Base-by-base conservation (phyloP, 2,888 invertebrate species). In the Anorthoa munda region DNA sequence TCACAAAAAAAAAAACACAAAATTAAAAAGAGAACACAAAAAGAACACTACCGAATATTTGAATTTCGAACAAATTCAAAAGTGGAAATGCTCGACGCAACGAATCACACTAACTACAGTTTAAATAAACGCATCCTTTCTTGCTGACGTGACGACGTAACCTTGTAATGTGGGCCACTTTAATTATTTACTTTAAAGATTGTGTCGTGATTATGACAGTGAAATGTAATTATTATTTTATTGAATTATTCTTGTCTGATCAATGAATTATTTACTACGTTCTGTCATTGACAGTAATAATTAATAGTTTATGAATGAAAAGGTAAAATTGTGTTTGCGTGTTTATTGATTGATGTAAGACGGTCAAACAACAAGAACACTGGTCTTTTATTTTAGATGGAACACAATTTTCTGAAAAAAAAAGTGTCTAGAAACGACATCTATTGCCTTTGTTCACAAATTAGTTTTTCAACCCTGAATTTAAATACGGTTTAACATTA, bases 81-180 rank as follows among this genome's bases (percentile, higher is more conserved):
- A 75, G 82, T 86, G 66, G 83, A 88, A 88, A 86, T 91, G 86
- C 85, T 82, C 83, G 84, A 75, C 87, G 88, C 87, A 86, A 77
- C 86, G 82, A 78, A 83, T 83, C 80, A 83, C 77, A 90, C 88
- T 89, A 86, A 89, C 90, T 87, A 85, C 81, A 84, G 86, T 87
- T 78, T 87, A 87, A 87, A 88, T 89, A 89, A 90, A 89, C 84
- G 87, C 86, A 88, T 87, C 85, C 88, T 83, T 83, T 82, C 78
- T 82, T 70, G 71, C 72, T 58, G 68, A 66, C 67, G 48, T 56
- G 69, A 72, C 86, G 88, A 86, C 66, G 71, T 90, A 89, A 91
- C 92, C 84, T 94, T 93, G 92, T 87, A 72, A 65, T 31, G 91
- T 71, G 78, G 92, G 75, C 45, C 75, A 64, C 65, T 76, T 78